Base-by-base conservation (phyloP, 2,113 vertebrate species). In the Gallinago undulata region DNA sequence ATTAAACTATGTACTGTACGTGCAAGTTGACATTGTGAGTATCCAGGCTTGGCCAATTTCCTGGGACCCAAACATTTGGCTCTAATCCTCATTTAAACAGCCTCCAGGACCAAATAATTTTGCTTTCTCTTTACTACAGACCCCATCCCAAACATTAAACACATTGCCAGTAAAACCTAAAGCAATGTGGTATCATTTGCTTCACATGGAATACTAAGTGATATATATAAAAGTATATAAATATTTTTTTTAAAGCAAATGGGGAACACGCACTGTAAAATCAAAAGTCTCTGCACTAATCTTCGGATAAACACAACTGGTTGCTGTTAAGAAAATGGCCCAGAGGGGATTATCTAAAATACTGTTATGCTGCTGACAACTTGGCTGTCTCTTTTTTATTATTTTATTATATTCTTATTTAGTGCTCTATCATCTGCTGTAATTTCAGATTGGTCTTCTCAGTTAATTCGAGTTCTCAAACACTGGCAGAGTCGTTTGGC, bases 61-160 rank as follows among this genome's bases (percentile, higher is more conserved):
- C 94, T 97, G 92, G 87, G 93, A 96, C 70, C 84, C 75, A 87
- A 93, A 88, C 68, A 55, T 73, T 97, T 97, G 92, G 77, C 90
- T 94, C 73, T 84, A 87, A 89, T 94, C 72, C 80, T 85, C 81
- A 56, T 77, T 90, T 64, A 85, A 93, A 83, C 70, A 94, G 86
- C 80, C 60, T 60, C 47, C 24, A 94, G 84, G 57, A 74, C 91
- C 87, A 83, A 87, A 81, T 62, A 30, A 77, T 94, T 92, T 84
- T 92, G 73, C 87, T 84, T 82, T 77, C 35, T 67, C 80, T 94
- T 87, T 84, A 73, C 66, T 80, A 19, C 57, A 64, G 68, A 76
- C 63, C 80, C 62, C 51, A 77, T 79, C 75, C 64, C 90, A 89
- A 93, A 90, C 57, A 81, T 89, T 66, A 94, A 93, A 84, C 30